Base-by-base conservation (phyloP, 2,113 vertebrate species). In the Cettia cetti region DNA sequence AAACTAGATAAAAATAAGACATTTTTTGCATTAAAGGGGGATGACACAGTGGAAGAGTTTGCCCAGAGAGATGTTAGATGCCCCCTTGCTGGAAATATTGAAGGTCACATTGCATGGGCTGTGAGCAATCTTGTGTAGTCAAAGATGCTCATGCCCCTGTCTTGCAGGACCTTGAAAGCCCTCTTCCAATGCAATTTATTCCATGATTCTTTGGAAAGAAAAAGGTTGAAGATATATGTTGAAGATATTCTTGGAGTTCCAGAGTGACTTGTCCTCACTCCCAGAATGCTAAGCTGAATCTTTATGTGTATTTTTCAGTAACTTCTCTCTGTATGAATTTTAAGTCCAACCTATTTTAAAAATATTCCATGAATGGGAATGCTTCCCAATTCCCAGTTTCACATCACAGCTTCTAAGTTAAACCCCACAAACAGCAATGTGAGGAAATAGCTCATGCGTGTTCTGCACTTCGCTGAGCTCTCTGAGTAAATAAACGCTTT, bases 401-500 rank as follows among this genome's bases (percentile, higher is more conserved):
- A 22, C 19, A 27, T 31, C 0, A 0, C 6, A 44, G 40, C 16
- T 59, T 52, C 6, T 27, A 22, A 52, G 12, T 74, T 35, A 86
- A 89, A 49, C 4, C 30, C 28, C 0, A 0, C 13, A 37, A 21
- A 20, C 1, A 40, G 31, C 3, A 37, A 12, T 21, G 10, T 40
- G 15, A 60, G 28, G 15, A 82, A 80, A 37, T 33, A 50, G 21
- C 30, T 81, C 15, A 15, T 45, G 2, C 26, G 17, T 31, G 6
- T 26, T 45, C 20, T 64, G 23, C 9, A 24, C 52, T 90, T 80
- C 53, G 6, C 10, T 45, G 30, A 50, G 10, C 40, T 40, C 21
- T 81, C 69, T 91, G 30, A 35, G 23, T 56, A 27, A 70, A 12
- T n/a, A 75, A 88, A 78, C 9, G 47, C 15, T 12, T 14, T 11